Conservation (phyloP, 2,888 invertebrate species). For the Euspilapteryx auroguttella region DNA sequence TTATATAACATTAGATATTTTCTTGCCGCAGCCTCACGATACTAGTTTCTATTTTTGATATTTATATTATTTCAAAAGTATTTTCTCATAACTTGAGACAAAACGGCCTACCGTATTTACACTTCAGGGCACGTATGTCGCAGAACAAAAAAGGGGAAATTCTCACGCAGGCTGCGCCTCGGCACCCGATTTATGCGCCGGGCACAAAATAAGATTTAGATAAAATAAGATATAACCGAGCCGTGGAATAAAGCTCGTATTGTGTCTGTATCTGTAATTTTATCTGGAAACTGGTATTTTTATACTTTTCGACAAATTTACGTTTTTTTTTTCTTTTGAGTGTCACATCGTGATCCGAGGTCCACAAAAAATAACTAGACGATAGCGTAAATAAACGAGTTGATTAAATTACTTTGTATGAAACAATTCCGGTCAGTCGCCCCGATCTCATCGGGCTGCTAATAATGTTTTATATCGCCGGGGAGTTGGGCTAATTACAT, state of each 20-base stretch:
- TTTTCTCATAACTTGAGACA: conserved; percentile 7
- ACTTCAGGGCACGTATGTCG: conserved; percentile 52
- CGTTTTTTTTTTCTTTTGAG: too few species aligned
- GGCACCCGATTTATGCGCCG: conserved; percentile 50
- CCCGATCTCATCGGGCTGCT: conserved; percentile 44
- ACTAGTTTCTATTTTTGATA: too few species aligned
- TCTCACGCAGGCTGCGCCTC: conserved; percentile 50
- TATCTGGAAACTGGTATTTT: conserved; percentile 19
- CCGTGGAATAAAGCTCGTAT: conserved; percentile 20
- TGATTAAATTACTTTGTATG: too few species aligned
- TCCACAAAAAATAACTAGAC: too few species aligned
- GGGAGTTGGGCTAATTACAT: conserved; percentile 59
- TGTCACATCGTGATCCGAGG: too few species aligned
- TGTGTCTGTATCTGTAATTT: too few species aligned
- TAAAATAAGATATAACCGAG: conserved; percentile 45
- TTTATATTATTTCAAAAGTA: conserved; percentile 5
- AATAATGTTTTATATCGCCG: conserved; percentile 55
- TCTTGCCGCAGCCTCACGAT: too few species aligned
- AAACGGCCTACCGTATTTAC: conserved; percentile 28
- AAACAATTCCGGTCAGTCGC: too few species aligned
- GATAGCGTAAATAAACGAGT: too few species aligned
- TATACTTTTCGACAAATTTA: too few species aligned
- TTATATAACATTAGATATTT: too few species aligned
- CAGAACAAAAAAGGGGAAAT: conserved; percentile 53
- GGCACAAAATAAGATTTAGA: conserved; percentile 56